Base-by-base conservation (phyloP, 2,888 invertebrate genomes). In the Rhodophaea formosa region DNA sequence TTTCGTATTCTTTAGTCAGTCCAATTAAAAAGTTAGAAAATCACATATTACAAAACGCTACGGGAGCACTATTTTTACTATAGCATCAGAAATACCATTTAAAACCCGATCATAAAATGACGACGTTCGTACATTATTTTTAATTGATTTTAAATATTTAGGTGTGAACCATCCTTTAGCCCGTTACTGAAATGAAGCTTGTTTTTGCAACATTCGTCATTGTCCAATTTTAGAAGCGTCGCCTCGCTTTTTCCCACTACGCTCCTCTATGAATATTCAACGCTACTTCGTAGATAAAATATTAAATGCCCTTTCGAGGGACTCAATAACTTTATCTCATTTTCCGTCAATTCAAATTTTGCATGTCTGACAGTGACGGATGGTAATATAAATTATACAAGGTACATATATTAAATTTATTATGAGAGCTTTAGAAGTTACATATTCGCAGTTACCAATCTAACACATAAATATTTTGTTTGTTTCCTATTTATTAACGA, bases 181-280 rank as follows among this genome's bases (percentile, higher is more conserved):
- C 51, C 35, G 35, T 51, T 51, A 51, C 51, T 35, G 15, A 51
- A 51, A 51, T 51, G 51, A 51, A 51, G 16, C 51, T 35, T 51
- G 51, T 87, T 85, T 87, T 86, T 82, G 77, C 77, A 71, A 76
- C 86, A 86, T 88, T 83, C 80, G 80, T 88, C 88, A 86, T 81
- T 86, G 87, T 88, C 86, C 80, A 77, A 80, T 80, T 79, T 77
- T 74, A 80, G 79, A 80, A 76, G 77, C 68, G 67, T 68, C 66
- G 72, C 69, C 74, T 72, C 67, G 69, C 64, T 56, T 65, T 64
- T 53, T 53, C 43, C 43, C 29, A 53, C 29, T 43, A 69, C 66
- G 65, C 64, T 66, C 65, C 56, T 58, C 59, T 56, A 61, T 66
- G 76, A 75, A 78, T 78, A 77, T 79, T 78, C 75, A 44, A 53